Base-by-base conservation (phyloP, 2,888 invertebrate genomes). In the Troides oblongomaculatus region DNA sequence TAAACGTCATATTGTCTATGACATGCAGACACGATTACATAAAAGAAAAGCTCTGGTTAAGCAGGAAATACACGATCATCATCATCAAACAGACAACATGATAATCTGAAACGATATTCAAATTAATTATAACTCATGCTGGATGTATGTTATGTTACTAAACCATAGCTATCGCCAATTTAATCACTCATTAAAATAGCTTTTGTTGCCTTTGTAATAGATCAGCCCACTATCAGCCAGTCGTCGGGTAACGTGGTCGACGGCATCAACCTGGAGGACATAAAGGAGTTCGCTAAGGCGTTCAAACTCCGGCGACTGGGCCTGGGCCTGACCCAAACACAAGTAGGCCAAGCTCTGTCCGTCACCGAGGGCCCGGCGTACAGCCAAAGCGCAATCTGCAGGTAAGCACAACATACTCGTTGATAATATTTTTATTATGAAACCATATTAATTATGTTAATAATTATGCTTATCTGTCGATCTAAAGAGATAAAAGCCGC, bases 311-410 rank as follows among this genome's bases (percentile, higher is more conserved):
- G 98, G 66, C 95, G 99, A 79, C 93, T 99, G 73, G 98, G 98
- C 17, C 92, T 99, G 76, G 99, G 99, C 68, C 94, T 99, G 72
- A 99, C 99, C 59, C 98, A 99, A 89, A 99, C 99, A 0, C 99
- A 99, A 93, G 98, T 98, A 68, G 98, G 98, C n/a, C 99, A 99
- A 89, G 98, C 99, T 58, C 93, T 99, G 17, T 98, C 98, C 74
- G 97, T 98, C 70, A 98, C 98, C 30, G 99, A 99, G 92, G 99
- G 99, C 68, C 99, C 99, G 50, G 98, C 99, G 65, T 99, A 99
- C 92, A 99, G 98, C 92, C 99, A 99, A 94, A 98, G 98, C 90
- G 99, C 99, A 79, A 99, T 99, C 88, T 99, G 99, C 97, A 97
- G 99, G 99, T 99, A 94, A 93, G 75, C 68, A 62, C 56, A 62